Evolutionary conservation across 2,113 vertebrate species (phyloP).

Genomic region (Phycodurus eques): DNA sequence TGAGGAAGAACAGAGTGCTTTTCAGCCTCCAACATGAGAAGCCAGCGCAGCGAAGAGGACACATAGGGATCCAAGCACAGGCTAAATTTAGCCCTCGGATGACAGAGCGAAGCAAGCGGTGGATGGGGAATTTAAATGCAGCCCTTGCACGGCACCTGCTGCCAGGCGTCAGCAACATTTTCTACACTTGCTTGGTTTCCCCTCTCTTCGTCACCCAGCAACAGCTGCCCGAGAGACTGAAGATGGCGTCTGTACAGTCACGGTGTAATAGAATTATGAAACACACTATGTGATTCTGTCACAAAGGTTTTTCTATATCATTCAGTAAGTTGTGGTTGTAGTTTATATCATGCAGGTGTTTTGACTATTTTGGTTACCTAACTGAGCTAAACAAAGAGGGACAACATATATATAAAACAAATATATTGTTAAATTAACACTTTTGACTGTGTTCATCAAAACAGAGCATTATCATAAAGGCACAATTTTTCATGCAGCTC

Average conservation of each 20-base stretch:
- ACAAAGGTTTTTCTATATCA: background rate
- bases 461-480: background rate
- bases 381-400: background rate
- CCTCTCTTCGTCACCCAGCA: conserved; percentile 44
- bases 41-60: conserved; percentile 21
- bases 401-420: background rate
- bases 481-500: too few species aligned
- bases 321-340: background rate
- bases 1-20: conserved; percentile 19
- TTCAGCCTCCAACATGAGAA: conserved; percentile 16
- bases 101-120: conserved; percentile 43
- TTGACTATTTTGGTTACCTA: background rate
- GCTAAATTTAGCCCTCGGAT: conserved; percentile 60
- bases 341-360: background rate
- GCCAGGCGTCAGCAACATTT: conserved; percentile 50
- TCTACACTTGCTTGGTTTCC: conserved; percentile 44
- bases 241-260: conserved; percentile 25
- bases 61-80: conserved; percentile 18
- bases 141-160: conserved; percentile 70
- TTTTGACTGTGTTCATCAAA: background rate
- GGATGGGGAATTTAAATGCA: conserved; percentile 55
- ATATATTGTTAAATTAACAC: background rate
- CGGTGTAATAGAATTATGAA: conserved; percentile 1
- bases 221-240: conserved; percentile 53
- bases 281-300: background rate